Evolutionary conservation across 1,140 invertebrate species (phyloP).

Genomic region (Uloborus diversus): DNA sequence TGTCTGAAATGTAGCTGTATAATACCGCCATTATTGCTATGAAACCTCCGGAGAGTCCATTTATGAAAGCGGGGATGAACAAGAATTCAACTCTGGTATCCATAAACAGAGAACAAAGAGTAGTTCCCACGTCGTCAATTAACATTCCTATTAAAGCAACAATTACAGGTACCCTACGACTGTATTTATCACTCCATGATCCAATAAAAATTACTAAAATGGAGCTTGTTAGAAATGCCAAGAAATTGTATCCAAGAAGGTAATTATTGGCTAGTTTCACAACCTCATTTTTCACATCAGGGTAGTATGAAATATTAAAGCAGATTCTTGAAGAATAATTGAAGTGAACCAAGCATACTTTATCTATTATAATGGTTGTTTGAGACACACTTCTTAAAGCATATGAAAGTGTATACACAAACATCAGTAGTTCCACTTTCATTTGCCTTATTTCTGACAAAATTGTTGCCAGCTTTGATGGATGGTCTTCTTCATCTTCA

Average conservation of each 20-base stretch:
- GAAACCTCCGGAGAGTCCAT: conserved; percentile 30
- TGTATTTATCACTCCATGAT: conserved; percentile 41
- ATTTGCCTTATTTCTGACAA: not conserved
- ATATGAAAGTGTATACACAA: conserved; percentile 34
- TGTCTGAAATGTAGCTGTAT: conserved; percentile 36
- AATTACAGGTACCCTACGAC: conserved; percentile 24
- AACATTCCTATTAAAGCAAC: conserved; percentile 3
- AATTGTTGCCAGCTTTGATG: too few species aligned
- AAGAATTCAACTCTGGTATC: conserved; percentile 22
- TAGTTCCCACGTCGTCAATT: conserved; percentile 18
- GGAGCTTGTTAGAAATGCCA: not conserved
- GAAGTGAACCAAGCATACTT: conserved; percentile 23
- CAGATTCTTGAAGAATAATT: not conserved
- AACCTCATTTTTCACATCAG: not conserved
- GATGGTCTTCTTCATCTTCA: too few species aligned
- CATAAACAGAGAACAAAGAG: not conserved
- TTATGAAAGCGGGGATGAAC: conserved; percentile 10
- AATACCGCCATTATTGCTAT: conserved; percentile 18
- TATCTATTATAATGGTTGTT: conserved; percentile 31
- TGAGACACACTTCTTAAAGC: conserved; percentile 4
- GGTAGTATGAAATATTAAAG: not conserved
- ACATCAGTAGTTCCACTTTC: conserved; percentile 32
- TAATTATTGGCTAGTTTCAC: conserved; percentile 35
- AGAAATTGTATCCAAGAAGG: not conserved
- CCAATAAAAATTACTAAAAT: conserved; percentile 28